Percentiles rank a stretch among this genome's conserved stretches.
Evolutionary conservation across 1,140 invertebrate species (phyloP).

Genomic region (Mya arenaria): DNA sequence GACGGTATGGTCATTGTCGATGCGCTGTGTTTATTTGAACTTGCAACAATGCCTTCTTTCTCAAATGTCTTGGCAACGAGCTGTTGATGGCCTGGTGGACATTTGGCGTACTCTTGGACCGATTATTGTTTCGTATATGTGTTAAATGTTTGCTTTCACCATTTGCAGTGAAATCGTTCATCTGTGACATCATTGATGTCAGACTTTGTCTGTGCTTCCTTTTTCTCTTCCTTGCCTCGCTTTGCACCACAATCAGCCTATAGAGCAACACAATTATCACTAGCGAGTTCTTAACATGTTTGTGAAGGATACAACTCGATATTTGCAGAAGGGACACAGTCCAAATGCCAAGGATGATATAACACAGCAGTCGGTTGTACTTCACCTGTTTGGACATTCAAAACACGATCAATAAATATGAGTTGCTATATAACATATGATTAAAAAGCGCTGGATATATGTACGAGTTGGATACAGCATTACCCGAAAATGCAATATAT

Average conservation of each 20-base stretch:
- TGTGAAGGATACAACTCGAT: constrained; percentile 94
- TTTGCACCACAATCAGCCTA: constrained; percentile 90
- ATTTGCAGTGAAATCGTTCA: neutral
- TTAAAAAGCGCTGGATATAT: no score
- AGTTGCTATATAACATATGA: no score
- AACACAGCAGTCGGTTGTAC: constrained; percentile 74
- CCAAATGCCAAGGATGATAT: constrained; percentile 79
- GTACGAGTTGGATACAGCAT: no score
- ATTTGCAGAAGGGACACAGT: constrained; percentile 95
- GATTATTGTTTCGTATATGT: constrained; percentile 8
- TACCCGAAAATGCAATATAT: no score
- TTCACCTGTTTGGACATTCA: constrained; percentile 66
- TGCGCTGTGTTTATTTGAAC: constrained; percentile 4
- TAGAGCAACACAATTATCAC: constrained; percentile 94
- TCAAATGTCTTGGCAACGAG: constrained; percentile 25
- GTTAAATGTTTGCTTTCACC: neutral
- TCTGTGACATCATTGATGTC: neutral
- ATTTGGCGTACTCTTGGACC: constrained; percentile 27
- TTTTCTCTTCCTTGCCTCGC: constrained; percentile 56
- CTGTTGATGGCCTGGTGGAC: neutral
- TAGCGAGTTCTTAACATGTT: constrained; percentile 93
- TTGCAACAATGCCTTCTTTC: neutral
- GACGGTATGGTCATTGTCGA: constrained; percentile 17
- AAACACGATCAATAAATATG: no score
- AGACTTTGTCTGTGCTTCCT: constrained; percentile 39